Conservation (phyloP, 2,888 invertebrate genomes). For the Diloba caeruleocephala region DNA sequence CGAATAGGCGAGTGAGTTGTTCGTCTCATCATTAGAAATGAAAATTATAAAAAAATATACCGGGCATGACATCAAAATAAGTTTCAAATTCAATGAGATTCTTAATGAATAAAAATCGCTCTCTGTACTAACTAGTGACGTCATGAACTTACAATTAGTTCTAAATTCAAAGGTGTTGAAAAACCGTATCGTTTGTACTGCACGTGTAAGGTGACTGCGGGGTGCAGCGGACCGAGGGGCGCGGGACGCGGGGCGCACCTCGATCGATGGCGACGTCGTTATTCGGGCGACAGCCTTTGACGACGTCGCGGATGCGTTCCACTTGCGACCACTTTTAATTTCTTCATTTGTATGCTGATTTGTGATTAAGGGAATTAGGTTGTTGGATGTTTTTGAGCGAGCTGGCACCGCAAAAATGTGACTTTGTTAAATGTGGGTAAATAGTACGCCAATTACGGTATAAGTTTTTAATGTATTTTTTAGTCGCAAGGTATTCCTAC, state of each 20-base stretch:
- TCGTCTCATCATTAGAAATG: no score
- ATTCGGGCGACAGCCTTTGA: slow-evolving; percentile 89
- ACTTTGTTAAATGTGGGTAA: background rate
- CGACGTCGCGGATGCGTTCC: slow-evolving; percentile 76
- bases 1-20: no score
- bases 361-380: slow-evolving; percentile 53
- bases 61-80: slow-evolving; percentile 20
- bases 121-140: slow-evolving; percentile 28
- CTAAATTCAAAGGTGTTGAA: slow-evolving; percentile 55
- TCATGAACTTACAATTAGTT: slow-evolving; percentile 55
- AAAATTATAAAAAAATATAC: no score
- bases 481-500: no score
- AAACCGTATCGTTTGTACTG: slow-evolving; percentile 57
- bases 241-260: slow-evolving; percentile 61
- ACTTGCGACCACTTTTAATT: slow-evolving; percentile 56
- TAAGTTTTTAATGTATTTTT: no score
- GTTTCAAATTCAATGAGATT: slow-evolving; percentile 13
- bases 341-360: slow-evolving; percentile 58
- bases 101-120: slow-evolving; percentile 27
- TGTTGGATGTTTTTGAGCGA: slow-evolving; percentile 24
- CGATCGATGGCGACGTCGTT: slow-evolving; percentile 89
- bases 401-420: slow-evolving; percentile 13
- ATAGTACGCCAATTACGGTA: no score
- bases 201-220: slow-evolving; percentile 60
- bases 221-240: slow-evolving; percentile 53